Base-by-base conservation (phyloP, 2,113 vertebrate species). In the Chloropsis hardwickii region DNA sequence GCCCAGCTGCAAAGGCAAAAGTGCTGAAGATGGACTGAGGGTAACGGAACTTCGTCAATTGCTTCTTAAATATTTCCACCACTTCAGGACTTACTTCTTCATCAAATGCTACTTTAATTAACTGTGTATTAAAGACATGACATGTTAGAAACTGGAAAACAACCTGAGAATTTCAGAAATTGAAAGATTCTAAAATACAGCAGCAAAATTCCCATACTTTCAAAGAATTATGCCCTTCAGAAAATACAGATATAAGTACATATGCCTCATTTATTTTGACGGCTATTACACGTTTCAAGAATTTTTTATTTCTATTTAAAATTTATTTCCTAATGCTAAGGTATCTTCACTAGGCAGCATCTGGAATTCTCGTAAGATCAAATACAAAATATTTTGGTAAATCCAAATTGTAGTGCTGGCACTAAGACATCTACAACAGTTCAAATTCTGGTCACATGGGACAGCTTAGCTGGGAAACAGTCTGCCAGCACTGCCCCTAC, bases 51-150 rank as follows among this genome's bases (percentile, higher is more conserved):
- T 99, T 99, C 98, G 98, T 99, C 57, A 99, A 93, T 77, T 99
- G 99, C 47, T 99, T 99, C 97, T 98, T 99, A 97, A 99, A 99
- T 97, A 99, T 98, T 97, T 99, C 99, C 88, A 99, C 99, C 97
- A 98, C 98, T 97, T 99, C 99, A 2, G 99, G 98, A 91, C 98
- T 99, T 64, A 99, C 99, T 98, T 99, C 99, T 96, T 99, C 99
- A 94, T 99, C 99, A 97, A 99, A 99, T 22, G 99, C 99, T 93
- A 99, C 99, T 97, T 99, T 99, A 97, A 99, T 99, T 94, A 99
- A 92, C 99, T 99, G 95, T 25, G 92, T 78, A 86, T 77, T 83
- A 96, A 95, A 97, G 81, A 97, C 23, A 91, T 5, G 44, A 86
- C 15, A 69, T 1, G 17, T 96, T 76, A 97, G 86, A 92, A 85